Evolutionary conservation across 1,140 invertebrate genomes (phyloP).

Genomic region (Chionoecetes opilio): DNA sequence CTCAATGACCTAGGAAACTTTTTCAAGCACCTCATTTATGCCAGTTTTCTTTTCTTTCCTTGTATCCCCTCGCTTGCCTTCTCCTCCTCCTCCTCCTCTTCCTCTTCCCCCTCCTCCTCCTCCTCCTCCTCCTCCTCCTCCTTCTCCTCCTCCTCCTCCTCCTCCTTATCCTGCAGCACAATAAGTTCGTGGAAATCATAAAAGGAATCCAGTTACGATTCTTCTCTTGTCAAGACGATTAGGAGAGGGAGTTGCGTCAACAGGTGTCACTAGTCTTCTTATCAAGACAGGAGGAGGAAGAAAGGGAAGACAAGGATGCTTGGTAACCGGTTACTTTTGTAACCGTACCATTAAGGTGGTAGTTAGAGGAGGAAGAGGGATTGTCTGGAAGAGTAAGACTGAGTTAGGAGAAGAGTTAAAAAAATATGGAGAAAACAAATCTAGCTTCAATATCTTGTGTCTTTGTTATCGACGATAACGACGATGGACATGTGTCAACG

Average conservation of each 20-base stretch:
- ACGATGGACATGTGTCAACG: neutral
- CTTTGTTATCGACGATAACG: neutral
- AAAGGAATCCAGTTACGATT: constrained; percentile 19
- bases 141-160: neutral
- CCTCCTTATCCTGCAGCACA: neutral
- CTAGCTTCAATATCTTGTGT: neutral
- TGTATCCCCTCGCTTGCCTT: neutral
- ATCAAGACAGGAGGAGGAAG: neutral
- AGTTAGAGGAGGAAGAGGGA: neutral
- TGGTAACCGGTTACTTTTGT: too few relatives aligned
- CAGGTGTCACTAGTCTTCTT: constrained; percentile 17
- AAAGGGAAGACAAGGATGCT: neutral
- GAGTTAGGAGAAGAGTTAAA: too few relatives aligned
- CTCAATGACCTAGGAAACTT: neutral
- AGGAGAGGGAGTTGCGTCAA: neutral
- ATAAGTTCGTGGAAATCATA: neutral
- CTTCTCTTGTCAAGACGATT: constrained; percentile 9
- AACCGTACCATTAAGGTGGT: too few relatives aligned
- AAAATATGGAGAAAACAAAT: too few relatives aligned
- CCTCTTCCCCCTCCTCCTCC: neutral
- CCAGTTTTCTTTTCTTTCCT: neutral
- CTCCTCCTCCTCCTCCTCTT: neutral
- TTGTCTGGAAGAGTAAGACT: too few relatives aligned
- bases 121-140: neutral
- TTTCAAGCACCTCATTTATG: neutral